Evolutionary conservation across 2,797 vertebrate species (phyloP), one percentile per base, ranked within the genome.

Genomic region (Siniperca scherzeri): DNA sequence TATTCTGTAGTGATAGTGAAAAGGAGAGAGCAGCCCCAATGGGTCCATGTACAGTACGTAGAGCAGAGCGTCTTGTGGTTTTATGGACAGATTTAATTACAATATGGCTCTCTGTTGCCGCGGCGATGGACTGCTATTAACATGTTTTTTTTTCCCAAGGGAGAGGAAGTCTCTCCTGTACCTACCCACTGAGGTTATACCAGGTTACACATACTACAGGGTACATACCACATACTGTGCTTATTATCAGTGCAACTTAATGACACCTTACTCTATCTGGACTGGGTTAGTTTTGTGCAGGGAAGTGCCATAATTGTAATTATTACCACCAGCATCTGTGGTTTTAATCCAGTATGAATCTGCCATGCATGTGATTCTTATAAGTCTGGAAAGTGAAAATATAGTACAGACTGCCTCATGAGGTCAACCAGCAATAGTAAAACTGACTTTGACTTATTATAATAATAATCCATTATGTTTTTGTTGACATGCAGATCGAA

Each of bases 71-170:
- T 92, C 94, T 90, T 90, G 94, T 84, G 93, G 93, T 92, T 95
- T 94, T 89, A 91, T 62, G 25, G 91, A 92, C 91, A 82, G 84
- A 94, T 94, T 95, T 94, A 92, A 91, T 90, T 86, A 80, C 91
- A 92, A 78, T 89, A 91, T 82, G 81, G 84, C 77, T 85, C 82
- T 85, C 87, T 88, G 94, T 94, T 93, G 90, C 93, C 27, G 60
- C 74, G 64, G 92, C 48, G 78, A 95, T 88, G 89, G 87, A 62
- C 88, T 88, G 83, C 92, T 93, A 91, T 95, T 95, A 95, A 88
- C 80, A 65, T 89, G 87, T 88, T 87, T 80, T 87, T 80, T 92
- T 91, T 93, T 87, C 93, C 88, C 55, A 56, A 36, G 69, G 86
- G 93, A 79, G 65, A 86, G 88, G 91, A 94, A 91, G 92, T 93